These are phyloP conservation scores for Heteromormyrus szaboi DNA, from an alignment of 2,797 vertebrate genomes.

Conservation along the genomic window DNA sequence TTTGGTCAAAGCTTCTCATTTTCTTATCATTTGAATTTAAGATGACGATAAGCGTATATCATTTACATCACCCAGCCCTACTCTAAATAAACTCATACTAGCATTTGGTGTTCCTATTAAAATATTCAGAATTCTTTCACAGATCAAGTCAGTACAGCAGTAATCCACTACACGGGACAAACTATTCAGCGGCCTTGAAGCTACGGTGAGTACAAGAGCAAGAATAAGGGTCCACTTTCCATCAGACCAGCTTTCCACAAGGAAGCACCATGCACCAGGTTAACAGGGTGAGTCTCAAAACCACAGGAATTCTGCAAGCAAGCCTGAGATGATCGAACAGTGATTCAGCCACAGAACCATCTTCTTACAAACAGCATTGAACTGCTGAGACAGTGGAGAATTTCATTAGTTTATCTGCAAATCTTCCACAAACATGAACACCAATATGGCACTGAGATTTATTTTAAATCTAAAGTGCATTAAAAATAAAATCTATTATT, in stretches of 20 bases:
- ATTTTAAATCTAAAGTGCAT: no score
- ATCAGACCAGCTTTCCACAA: not conserved
- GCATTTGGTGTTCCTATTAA: not conserved
- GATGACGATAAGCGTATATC: not conserved
- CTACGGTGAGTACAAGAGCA: not conserved
- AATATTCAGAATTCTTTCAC: not conserved
- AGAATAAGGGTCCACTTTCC: not conserved
- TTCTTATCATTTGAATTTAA: not conserved
- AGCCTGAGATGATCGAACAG: not conserved
- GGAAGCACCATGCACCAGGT: not conserved
- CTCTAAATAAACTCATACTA: not conserved
- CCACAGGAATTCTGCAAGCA: not conserved
- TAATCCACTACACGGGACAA: not conserved
- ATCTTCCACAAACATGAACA: not conserved
- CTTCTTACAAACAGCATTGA: not conserved
- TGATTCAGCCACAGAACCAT: not conserved
- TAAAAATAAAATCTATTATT: no score
- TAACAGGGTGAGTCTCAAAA: not conserved
- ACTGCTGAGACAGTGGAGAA: not conserved
- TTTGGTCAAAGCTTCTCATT: not conserved
- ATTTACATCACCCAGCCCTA: not conserved
- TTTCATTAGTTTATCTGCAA: not conserved
- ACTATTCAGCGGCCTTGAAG: not conserved
- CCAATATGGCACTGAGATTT: not conserved
- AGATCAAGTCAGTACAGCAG: not conserved